phyloP scores from a whole-genome alignment of 1,140 invertebrate species.

The Dreissena polymorpha region DNA sequence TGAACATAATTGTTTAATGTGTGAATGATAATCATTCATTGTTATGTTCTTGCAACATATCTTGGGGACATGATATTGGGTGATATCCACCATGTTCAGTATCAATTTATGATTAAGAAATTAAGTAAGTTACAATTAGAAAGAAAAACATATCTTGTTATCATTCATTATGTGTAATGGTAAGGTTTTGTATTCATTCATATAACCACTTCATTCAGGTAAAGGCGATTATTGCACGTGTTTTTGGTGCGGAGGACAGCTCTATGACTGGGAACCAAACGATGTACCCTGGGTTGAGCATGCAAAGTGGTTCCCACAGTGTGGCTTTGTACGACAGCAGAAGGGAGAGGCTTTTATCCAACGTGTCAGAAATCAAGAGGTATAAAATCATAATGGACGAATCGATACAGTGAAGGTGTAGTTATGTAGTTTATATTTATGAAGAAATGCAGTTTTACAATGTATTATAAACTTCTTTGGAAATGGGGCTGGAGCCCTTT shows the following conservation, averaged over 20 bases:
- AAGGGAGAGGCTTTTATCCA: slow-evolving; percentile 44
- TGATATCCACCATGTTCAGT: no score
- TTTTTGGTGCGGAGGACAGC: slow-evolving; percentile 68
- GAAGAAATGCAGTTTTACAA: not conserved
- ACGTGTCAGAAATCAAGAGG: slow-evolving; percentile 37
- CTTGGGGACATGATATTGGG: no score
- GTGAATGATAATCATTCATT: no score
- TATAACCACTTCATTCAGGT: slow-evolving; percentile 29
- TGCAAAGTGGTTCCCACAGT: slow-evolving; percentile 54
- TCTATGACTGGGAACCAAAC: slow-evolving; percentile 68
- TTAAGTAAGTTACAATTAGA: no score
- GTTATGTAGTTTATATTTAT: slow-evolving; percentile 8
- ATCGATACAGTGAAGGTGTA: not conserved
- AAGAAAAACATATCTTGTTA: no score
- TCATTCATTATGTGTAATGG: no score
- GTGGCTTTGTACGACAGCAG: slow-evolving; percentile 26
- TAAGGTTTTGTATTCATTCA: not conserved
- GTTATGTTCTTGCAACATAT: no score
- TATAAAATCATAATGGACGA: not conserved
- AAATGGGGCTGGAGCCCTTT: not conserved
- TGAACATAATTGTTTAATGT: no score
- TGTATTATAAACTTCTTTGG: not conserved
- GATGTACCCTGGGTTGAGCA: slow-evolving; percentile 64
- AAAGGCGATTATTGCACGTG: slow-evolving; percentile 68
- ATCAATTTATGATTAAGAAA: no score